A percentile compares a stretch with the other conserved stretches of the same genome.
phyloP scores from a whole-genome alignment of 2,113 vertebrate genomes.

The Chlamydotis undulata region DNA sequence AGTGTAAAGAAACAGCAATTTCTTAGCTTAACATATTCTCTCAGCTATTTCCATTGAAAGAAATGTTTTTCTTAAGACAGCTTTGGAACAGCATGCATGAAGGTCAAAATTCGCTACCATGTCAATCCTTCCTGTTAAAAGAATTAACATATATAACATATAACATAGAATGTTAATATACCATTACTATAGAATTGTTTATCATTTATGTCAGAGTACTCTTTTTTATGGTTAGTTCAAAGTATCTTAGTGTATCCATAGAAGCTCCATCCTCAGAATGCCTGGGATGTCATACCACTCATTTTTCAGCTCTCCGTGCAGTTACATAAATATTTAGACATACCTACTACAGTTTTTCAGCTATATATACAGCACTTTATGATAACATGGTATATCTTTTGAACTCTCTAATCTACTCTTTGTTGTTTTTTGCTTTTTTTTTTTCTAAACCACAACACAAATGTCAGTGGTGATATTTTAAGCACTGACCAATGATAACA shows the following conservation, averaged over 20 bases:
- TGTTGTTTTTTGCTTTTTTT: neutral
- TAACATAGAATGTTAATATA: neutral
- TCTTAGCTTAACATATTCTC: neutral
- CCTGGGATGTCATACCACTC: neutral
- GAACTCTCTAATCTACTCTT: neutral
- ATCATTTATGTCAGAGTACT: neutral
- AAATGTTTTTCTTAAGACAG: neutral
- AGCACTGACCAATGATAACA: neutral
- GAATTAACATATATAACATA: too few species aligned
- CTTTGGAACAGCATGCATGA: neutral
- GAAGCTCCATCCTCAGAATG: neutral
- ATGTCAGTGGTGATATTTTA: neutral
- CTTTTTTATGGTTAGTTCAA: neutral
- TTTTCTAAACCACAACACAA: neutral
- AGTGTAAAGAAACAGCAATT: neutral
- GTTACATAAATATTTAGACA: neutral
- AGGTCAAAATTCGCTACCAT: neutral
- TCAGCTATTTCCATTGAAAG: neutral
- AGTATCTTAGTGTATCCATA: neutral
- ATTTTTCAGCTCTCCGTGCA: neutral
- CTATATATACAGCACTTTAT: neutral
- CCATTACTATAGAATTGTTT: neutral
- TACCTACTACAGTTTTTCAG: neutral
- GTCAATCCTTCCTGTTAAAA: neutral
- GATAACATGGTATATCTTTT: neutral